Evolutionary conservation across 2,888 invertebrate genomes (phyloP).

Genomic region (Cheilosia urbana): DNA sequence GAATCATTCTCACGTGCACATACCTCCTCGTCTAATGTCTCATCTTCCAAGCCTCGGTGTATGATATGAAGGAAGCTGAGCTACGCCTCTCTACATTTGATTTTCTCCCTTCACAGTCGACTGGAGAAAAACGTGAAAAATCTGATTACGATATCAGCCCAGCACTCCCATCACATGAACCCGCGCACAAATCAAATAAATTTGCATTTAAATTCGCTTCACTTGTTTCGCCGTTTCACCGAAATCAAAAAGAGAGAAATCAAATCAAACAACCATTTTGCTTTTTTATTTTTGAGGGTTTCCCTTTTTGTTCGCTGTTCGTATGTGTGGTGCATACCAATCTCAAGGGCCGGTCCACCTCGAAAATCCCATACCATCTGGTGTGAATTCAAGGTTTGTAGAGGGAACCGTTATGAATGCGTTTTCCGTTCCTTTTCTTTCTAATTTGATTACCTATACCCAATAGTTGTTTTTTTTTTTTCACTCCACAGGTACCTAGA

Average conservation of each 20-base stretch:
- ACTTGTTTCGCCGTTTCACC: constrained; percentile 55
- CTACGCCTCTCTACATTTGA: not conserved
- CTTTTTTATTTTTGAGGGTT: not conserved
- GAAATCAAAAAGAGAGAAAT: constrained; percentile 57
- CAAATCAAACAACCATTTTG: constrained; percentile 48
- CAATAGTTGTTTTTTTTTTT: constrained; percentile 11
- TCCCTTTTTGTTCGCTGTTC: not conserved
- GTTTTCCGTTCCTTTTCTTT: constrained; percentile 41
- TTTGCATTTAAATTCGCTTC: constrained; percentile 63
- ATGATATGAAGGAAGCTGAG: not conserved
- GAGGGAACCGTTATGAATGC: constrained; percentile 41
- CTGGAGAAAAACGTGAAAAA: constrained; percentile 9
- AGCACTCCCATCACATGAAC: constrained; percentile 16
- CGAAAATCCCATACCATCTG: not conserved
- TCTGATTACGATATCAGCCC: constrained; percentile 47
- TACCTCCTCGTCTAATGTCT: not conserved
- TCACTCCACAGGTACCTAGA: constrained; percentile 22
- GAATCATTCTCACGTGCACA: constrained; percentile 47
- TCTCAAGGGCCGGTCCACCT: not conserved
- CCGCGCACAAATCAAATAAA: constrained; percentile 59
- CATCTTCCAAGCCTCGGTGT: constrained; percentile 17
- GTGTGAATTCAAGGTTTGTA: not conserved
- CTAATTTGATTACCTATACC: constrained; percentile 64
- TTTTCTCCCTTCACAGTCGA: not conserved
- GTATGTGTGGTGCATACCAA: constrained; percentile 7